These are phyloP conservation scores for Grallaria varia DNA, from an alignment of 2,113 vertebrate species.

Conservation along the genomic window DNA sequence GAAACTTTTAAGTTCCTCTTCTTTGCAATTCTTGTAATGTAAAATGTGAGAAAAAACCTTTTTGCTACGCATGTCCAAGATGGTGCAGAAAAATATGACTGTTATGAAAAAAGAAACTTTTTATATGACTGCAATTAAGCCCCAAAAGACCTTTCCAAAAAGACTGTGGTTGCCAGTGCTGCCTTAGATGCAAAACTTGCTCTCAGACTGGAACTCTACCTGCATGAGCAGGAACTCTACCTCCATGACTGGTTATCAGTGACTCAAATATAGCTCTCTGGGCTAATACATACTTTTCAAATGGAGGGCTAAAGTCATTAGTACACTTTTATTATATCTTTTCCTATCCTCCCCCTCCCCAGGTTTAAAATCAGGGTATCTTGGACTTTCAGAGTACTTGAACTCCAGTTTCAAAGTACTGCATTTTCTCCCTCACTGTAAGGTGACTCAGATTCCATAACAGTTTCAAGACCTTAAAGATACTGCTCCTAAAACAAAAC, in stretches of 20 bases:
- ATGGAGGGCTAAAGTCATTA: not conserved
- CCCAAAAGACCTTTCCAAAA: not conserved
- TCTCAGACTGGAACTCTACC: not conserved
- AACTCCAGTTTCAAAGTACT: not conserved
- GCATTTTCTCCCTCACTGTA: not conserved
- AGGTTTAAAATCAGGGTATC: not conserved
- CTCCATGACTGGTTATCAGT: not conserved
- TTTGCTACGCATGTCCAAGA: not conserved
- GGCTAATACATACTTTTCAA: not conserved
- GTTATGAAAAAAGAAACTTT: not conserved
- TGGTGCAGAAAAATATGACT: not conserved
- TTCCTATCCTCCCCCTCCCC: not conserved
- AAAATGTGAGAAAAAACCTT: not conserved
- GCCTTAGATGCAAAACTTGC: not conserved
- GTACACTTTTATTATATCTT: not conserved
- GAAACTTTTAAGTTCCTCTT: not conserved
- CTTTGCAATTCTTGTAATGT: not conserved
- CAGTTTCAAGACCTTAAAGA: not conserved
- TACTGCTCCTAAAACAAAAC: not conserved
- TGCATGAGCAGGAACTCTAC: no score
- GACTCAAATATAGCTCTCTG: not conserved
- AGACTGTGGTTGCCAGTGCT: not conserved
- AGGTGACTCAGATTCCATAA: not conserved
- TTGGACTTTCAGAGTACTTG: not conserved
- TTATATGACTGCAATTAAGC: not conserved